Conservation (phyloP, 1,140 invertebrate genomes). For the Luehdorfia chinensis region DNA sequence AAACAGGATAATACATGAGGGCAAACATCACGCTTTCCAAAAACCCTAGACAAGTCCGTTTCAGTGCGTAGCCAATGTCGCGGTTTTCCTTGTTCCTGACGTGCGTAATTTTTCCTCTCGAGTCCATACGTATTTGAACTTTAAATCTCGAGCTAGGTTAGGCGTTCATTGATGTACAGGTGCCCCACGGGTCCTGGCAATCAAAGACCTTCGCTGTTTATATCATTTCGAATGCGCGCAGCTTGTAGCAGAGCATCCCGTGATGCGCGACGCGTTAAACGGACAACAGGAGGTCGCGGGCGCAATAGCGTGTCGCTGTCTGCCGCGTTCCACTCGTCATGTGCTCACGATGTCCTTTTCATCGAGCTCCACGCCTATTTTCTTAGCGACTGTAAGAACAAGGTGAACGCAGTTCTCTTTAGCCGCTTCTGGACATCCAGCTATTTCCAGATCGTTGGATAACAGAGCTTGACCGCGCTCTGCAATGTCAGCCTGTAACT, state of each 20-base stretch:
- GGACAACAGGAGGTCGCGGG: background rate
- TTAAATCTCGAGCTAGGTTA: too few species aligned
- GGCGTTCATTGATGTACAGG: too few species aligned
- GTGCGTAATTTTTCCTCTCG: too few species aligned
- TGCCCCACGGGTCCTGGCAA: too few species aligned
- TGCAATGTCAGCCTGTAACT: background rate
- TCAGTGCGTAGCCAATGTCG: too few species aligned
- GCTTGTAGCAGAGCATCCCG: background rate
- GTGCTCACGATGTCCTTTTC: conserved; percentile 10
- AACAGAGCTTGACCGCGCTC: background rate
- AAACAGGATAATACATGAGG: too few species aligned
- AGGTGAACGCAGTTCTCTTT: conserved; percentile 5
- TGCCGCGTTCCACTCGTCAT: background rate
- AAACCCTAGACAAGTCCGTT: too few species aligned
- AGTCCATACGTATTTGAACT: too few species aligned
- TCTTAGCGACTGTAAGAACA: conserved; percentile 5
- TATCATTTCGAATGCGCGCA: too few species aligned
- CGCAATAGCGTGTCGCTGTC: background rate
- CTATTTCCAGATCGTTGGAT: conserved; percentile 10
- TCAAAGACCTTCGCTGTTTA: background rate
- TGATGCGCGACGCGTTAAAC: too few species aligned
- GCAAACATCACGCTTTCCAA: too few species aligned
- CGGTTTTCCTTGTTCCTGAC: too few species aligned
- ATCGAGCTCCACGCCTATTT: conserved; percentile 4
- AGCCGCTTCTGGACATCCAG: conserved; percentile 4